Conservation (phyloP, 2,797 vertebrate species). For the Fundulus diaphanus region DNA sequence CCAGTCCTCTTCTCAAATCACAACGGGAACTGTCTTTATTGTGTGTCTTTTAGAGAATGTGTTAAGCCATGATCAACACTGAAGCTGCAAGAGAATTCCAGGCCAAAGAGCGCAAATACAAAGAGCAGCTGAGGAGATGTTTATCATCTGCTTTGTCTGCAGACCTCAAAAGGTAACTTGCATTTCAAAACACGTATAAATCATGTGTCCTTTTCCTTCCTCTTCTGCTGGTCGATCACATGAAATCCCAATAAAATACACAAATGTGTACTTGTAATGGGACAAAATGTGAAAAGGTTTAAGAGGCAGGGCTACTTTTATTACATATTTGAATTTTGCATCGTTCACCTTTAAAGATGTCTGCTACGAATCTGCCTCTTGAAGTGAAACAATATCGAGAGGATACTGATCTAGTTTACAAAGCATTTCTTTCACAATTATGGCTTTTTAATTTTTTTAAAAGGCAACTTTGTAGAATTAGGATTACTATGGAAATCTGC, state of each 20-base stretch:
- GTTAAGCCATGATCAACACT: conserved; percentile 61
- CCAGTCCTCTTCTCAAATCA: not conserved
- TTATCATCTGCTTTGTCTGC: conserved; percentile 82
- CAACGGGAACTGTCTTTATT: conserved; percentile 4
- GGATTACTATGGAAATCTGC: no score
- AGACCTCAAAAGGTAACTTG: conserved; percentile 75
- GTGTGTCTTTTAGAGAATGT: conserved; percentile 12
- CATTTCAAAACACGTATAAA: not conserved
- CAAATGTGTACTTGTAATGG: not conserved
- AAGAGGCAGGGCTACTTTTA: not conserved
- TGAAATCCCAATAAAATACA: not conserved
- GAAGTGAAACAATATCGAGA: not conserved
- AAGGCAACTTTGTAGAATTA: not conserved
- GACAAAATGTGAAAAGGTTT: not conserved
- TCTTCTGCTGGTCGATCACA: not conserved
- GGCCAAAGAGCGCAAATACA: conserved; percentile 72
- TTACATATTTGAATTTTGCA: no score
- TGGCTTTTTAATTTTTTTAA: not conserved
- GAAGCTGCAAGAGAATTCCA: conserved; percentile 70
- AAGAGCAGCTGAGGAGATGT: conserved; percentile 80
- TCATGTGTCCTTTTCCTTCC: not conserved
- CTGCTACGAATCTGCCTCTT: not conserved
- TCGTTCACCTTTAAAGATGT: no score
- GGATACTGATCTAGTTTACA: not conserved
- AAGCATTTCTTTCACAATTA: not conserved